Percentiles rank a stretch among this genome's conserved stretches.
These are phyloP conservation scores for Sphaeramia orbicularis DNA, from an alignment of 2,797 vertebrate genomes.

Conservation along the genomic window DNA sequence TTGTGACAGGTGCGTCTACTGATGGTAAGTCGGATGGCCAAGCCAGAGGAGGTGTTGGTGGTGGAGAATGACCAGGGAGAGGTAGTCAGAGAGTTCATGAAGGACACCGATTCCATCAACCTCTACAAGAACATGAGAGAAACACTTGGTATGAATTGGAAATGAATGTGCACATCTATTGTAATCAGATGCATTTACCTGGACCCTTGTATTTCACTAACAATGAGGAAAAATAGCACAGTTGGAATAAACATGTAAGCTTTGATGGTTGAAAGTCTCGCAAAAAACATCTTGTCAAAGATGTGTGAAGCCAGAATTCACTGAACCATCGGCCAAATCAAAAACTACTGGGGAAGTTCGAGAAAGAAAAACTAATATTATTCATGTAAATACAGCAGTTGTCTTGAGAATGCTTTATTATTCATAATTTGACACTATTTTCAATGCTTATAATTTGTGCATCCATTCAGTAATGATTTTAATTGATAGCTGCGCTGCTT, in stretches of 20 bases:
- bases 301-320: too few relatives aligned
- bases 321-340: too few relatives aligned
- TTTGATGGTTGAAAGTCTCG: too few relatives aligned
- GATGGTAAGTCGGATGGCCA: conserved; percentile 99
- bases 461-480: background rate
- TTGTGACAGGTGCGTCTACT: conserved; percentile 90
- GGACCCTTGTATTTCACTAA: background rate
- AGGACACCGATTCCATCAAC: conserved; percentile 99
- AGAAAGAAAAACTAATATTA: too few relatives aligned
- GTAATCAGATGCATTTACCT: background rate
- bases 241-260: too few relatives aligned
- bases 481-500: background rate
- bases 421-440: background rate
- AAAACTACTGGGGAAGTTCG: too few relatives aligned
- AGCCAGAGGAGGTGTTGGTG: conserved; percentile 97
- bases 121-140: conserved; percentile 99
- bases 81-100: conserved; percentile 99
- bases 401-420: too few relatives aligned
- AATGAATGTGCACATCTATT: background rate
- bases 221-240: too few relatives aligned
- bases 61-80: conserved; percentile 99
- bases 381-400: too few relatives aligned
- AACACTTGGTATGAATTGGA: conserved; percentile 90
- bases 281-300: too few relatives aligned
- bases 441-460: background rate